These are phyloP conservation scores for Camponotus vicinus DNA, from an alignment of 1,140 invertebrate species.

Conservation along the genomic window DNA sequence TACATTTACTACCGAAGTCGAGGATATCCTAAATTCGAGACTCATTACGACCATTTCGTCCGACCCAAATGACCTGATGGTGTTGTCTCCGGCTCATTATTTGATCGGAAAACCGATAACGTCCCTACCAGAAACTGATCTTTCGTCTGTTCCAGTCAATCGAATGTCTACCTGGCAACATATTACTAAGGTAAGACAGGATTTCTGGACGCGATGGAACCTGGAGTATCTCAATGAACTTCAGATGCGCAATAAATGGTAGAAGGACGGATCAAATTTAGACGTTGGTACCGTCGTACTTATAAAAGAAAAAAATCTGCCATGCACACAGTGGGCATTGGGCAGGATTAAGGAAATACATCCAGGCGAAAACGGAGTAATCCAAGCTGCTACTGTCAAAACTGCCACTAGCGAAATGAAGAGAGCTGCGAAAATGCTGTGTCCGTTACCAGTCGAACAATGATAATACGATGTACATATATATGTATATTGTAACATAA, in stretches of 20 bases:
- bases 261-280: background rate
- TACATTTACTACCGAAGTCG: conserved; percentile 6
- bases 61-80: background rate
- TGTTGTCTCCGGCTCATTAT: background rate
- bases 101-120: background rate
- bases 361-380: background rate
- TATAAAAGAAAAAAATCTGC: background rate
- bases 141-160: conserved; percentile 10
- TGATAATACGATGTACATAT: background rate
- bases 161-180: conserved; percentile 7
- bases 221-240: conserved; percentile 21
- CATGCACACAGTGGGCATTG: background rate
- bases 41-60: background rate
- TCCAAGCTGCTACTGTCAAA: background rate
- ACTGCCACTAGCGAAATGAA: background rate
- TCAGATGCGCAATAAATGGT: background rate
- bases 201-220: conserved; percentile 14
- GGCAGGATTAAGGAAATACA: background rate
- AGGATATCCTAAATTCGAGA: conserved; percentile 20
- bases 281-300: background rate
- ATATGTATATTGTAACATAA: too few species aligned
- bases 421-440: background rate
- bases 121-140: background rate
- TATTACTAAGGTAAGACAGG: background rate
- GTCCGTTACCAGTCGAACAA: background rate